These are phyloP conservation scores for Hyles lineata DNA, from an alignment of 2,888 invertebrate species.

Conservation along the genomic window DNA sequence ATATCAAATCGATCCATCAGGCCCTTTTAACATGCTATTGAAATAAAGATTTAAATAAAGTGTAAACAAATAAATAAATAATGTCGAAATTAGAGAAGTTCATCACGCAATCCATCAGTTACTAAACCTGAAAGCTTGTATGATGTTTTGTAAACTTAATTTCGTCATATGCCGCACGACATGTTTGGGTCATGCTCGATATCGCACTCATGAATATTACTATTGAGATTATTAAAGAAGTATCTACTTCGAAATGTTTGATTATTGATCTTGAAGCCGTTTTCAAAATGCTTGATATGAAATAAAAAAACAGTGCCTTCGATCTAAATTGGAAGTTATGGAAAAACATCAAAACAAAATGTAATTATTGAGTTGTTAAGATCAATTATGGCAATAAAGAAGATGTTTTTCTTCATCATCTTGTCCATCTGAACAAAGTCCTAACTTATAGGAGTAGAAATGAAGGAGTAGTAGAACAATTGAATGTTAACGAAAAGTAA, in stretches of 20 bases:
- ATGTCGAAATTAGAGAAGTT: conserved; percentile 23
- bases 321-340: too few species aligned
- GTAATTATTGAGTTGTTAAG: too few species aligned
- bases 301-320: too few species aligned
- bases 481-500: background rate
- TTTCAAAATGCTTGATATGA: too few species aligned
- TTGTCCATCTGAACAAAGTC: too few species aligned
- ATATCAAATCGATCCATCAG: conserved; percentile 1
- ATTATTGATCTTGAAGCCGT: too few species aligned
- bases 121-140: conserved; percentile 23
- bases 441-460: too few species aligned
- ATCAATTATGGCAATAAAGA: too few species aligned
- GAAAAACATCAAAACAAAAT: too few species aligned
- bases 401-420: too few species aligned
- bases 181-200: conserved; percentile 14
- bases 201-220: conserved; percentile 10
- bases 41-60: conserved; percentile 30
- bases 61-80: conserved; percentile 30
- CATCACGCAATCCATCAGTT: conserved; percentile 20
- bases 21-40: conserved; percentile 6
- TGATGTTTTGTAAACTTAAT: conserved; percentile 29
- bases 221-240: background rate
- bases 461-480: too few species aligned
- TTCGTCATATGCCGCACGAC: conserved; percentile 28
- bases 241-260: too few species aligned